These are phyloP conservation scores for Pseudotriccus pelzelni DNA, from an alignment of 2,797 vertebrate genomes.

Conservation along the genomic window DNA sequence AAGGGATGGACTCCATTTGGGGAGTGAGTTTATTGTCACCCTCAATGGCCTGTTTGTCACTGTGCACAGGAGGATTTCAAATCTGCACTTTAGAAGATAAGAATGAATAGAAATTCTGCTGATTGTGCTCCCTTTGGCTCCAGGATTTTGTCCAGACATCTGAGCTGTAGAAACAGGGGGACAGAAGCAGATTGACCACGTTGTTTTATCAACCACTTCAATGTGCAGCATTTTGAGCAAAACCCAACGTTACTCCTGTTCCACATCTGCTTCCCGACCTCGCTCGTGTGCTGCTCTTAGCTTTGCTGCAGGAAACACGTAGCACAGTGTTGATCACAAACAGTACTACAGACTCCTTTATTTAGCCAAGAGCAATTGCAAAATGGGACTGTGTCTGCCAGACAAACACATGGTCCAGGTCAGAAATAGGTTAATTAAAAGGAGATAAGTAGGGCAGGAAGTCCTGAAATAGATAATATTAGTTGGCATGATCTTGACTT, in stretches of 20 bases:
- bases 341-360: background rate
- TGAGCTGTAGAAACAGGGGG: background rate
- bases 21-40: conserved; percentile 2
- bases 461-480: conserved; percentile 39
- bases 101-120: conserved; percentile 31
- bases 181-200: background rate
- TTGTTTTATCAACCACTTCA: background rate
- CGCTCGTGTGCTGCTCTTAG: background rate
- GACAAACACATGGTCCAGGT: background rate
- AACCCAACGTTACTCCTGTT: background rate
- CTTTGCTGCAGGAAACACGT: background rate
- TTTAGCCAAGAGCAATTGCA: conserved; percentile 5
- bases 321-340: background rate
- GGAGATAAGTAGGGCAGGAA: conserved; percentile 31
- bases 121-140: background rate
- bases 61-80: conserved; percentile 46
- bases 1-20: background rate
- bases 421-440: conserved; percentile 60
- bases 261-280: background rate
- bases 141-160: background rate
- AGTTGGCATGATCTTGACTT: conserved; percentile 35
- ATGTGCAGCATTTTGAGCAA: background rate
- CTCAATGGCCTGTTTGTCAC: background rate
- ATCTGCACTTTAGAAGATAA: conserved; percentile 68
- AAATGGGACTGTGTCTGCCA: background rate